Base-by-base conservation (phyloP, 2,113 vertebrate genomes). In the Lophura nycthemera region DNA sequence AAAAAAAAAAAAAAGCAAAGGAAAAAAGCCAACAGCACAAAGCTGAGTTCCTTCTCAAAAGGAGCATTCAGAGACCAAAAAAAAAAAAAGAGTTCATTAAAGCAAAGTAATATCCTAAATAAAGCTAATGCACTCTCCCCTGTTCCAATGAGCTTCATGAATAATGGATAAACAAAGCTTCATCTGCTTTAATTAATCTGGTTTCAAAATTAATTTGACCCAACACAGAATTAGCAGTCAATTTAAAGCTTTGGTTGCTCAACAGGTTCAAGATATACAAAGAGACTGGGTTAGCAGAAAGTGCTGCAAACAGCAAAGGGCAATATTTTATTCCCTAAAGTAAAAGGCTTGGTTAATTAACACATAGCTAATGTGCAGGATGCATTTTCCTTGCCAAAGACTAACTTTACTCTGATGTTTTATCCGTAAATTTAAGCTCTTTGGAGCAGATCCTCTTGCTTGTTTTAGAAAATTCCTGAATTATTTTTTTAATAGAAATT, bases 111-210 rank as follows among this genome's bases (percentile, higher is more conserved):
- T 96, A 95, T 71, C 76, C 84, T 95, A 93, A 97, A 96, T 96
- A 93, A 92, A 92, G 72, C 50, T 94, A 97, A 96, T 91, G 88
- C 61, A 90, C 87, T 96, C 64, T 86, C 77, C 95, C 83, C 86
- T 92, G 74, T 95, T 97, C 74, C 93, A 97, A 88, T 81, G 54
- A 95, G 89, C 86, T 97, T 95, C 91, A 97, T 97, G 95, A 97
- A 98, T 97, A 97, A 98, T 94, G 93, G 93, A 97, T 98, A 93
- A 97, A 97, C 79, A 95, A 93, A 97, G 84, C 87, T 95, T 97
- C 92, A 88, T 96, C 92, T 95, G 66, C 93, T 96, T 97, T 98
- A 97, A 98, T 97, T 97, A 97, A 97, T 97, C 95, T 94, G 86
- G 93, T 96, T 97, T 95, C 77, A 61, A 97, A 97, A 97, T 97